These are phyloP conservation scores for Encarsia formosa DNA, from an alignment of 2,888 invertebrate genomes.

Conservation along the genomic window DNA sequence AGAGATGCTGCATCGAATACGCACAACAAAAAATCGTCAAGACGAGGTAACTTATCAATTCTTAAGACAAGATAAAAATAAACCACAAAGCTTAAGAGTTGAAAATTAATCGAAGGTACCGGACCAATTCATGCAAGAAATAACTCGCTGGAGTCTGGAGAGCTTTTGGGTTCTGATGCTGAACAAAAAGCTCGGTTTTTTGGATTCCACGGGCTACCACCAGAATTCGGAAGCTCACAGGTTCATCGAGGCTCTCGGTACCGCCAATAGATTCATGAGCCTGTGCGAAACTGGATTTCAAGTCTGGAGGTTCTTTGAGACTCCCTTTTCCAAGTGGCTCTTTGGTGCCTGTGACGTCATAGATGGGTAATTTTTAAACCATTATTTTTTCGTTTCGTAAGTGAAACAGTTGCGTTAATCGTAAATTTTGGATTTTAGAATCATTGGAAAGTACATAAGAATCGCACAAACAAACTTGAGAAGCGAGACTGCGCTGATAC, in stretches of 20 bases:
- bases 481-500: conserved; percentile 32
- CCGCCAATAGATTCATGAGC: conserved; percentile 59
- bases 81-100: too few species aligned
- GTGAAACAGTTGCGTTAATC: neutral
- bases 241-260: conserved; percentile 57
- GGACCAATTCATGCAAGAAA: conserved; percentile 46
- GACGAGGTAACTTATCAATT: too few species aligned
- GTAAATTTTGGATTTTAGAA: conserved; percentile 43
- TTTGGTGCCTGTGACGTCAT: conserved; percentile 61
- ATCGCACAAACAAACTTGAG: conserved; percentile 17
- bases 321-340: conserved; percentile 58
- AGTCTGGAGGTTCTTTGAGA: conserved; percentile 62
- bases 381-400: neutral
- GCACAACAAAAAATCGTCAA: conserved; percentile 59
- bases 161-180: conserved; percentile 51
- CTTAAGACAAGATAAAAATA: too few species aligned
- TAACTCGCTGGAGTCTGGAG: conserved; percentile 55
- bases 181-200: conserved; percentile 61
- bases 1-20: conserved; percentile 53
- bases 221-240: conserved; percentile 57
- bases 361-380: conserved; percentile 53
- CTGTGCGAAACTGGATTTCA: conserved; percentile 64
- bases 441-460: conserved; percentile 61
- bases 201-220: conserved; percentile 54
- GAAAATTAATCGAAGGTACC: conserved; percentile 40